Evolutionary conservation across 2,113 vertebrate genomes (phyloP), one percentile per base, ranked within the genome.

Genomic region (Paradisaea rubra): DNA sequence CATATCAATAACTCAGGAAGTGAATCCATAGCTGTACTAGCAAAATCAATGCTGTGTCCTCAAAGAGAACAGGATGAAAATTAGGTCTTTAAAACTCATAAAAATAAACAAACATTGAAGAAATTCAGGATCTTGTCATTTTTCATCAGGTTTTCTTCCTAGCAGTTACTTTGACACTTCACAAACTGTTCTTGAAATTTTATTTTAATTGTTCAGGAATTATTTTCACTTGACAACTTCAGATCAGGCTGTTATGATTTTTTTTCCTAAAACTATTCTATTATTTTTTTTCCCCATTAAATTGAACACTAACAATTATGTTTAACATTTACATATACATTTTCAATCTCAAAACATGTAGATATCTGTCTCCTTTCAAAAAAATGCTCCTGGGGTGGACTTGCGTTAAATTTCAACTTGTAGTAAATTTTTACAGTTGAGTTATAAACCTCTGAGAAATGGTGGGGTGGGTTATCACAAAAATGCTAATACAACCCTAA

Each of bases 391-490:
- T 85, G 60, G 56, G 47, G 39, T 90, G 78, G 44, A 76, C 71
- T 66, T 83, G 71, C 0, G 11, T 91, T 92, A 88, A 79, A 91
- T 89, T 97, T 92, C 81, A 86, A 56, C 85, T 76, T 91, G 71
- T 88, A 89, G 65, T 94, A 88, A 77, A 87, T 92, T 96, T 95
- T 91, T 92, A 89, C 70, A 86, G 68, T 78, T 65, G 57, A 70
- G 35, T 94, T 95, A 86, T 83, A 96, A 96, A 96, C 78, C 86
- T 80, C 69, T 93, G 91, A 86, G 86, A 94, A 94, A 95, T 69
- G 35, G 42, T 70, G 54, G 84, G 69, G 42, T 93, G 57, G 86
- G 64, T 93, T 97, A 95, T 96, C 91, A 88, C 69, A 96, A 91
- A 89, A 97, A 95, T 93, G 95, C 39, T 95, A 97, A 96, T 96